These are phyloP conservation scores for Pachypsylla venusta DNA, from an alignment of 1,140 invertebrate genomes.

Conservation along the genomic window DNA sequence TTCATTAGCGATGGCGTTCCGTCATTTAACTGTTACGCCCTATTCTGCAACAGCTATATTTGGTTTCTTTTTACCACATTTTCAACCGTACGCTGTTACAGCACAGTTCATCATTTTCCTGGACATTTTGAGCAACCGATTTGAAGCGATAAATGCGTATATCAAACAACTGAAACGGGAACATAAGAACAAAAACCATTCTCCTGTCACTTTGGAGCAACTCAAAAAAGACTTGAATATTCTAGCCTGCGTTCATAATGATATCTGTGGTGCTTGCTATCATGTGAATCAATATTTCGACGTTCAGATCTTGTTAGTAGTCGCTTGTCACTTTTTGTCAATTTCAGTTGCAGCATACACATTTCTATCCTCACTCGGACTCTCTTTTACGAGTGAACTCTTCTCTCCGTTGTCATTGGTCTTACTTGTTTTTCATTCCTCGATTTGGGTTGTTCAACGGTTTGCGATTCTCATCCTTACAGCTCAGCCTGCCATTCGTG, in stretches of 20 bases:
- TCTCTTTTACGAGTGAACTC: not conserved
- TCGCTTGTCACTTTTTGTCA: not conserved
- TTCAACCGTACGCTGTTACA: conserved; percentile 1
- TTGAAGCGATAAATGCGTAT: not conserved
- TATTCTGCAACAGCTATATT: conserved; percentile 3
- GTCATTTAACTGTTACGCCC: not conserved
- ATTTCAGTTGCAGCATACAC: conserved; percentile 4
- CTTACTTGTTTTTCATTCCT: not conserved
- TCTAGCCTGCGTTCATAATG: not conserved
- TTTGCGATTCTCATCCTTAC: not conserved
- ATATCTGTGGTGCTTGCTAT: not conserved
- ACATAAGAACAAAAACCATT: not conserved
- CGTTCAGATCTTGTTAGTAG: not conserved
- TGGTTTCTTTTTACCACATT: not conserved
- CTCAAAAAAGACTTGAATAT: no score
- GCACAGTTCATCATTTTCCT: conserved; percentile 6
- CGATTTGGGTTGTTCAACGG: not conserved
- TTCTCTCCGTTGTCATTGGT: not conserved
- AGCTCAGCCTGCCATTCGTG: not conserved
- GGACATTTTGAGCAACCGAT: not conserved
- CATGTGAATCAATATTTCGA: not conserved
- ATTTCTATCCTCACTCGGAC: not conserved
- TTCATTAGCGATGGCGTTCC: not conserved
- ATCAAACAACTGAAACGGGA: not conserved
- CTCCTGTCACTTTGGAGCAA: not conserved